These are phyloP conservation scores for Oophaga pumilio DNA, from an alignment of 2,113 vertebrate species.

Conservation along the genomic window DNA sequence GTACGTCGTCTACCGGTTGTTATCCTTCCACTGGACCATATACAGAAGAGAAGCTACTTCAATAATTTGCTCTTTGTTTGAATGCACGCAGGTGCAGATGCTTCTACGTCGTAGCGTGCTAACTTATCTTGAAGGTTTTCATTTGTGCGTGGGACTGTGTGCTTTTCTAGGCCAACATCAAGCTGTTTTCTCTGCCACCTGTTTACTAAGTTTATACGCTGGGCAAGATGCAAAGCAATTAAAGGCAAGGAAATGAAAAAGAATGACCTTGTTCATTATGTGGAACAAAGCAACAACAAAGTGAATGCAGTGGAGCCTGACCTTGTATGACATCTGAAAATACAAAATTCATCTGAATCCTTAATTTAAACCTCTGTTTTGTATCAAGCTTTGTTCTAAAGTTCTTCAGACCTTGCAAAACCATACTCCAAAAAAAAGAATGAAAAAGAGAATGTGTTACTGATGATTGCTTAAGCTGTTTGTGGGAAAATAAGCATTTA, in stretches of 20 bases:
- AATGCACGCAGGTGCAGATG: constrained; percentile 70
- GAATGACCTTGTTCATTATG: constrained; percentile 81
- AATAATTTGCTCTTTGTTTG: constrained; percentile 43
- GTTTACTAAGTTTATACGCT: constrained; percentile 76
- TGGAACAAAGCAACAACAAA: constrained; percentile 79
- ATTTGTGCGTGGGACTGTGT: constrained; percentile 66
- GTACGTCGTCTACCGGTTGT: neutral
- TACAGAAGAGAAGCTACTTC: neutral
- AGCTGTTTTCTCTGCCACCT: constrained; percentile 72
- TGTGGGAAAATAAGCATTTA: constrained; percentile 60
- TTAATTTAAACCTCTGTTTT: constrained; percentile 68
- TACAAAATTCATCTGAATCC: constrained; percentile 73
- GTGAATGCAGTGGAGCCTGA: constrained; percentile 76
- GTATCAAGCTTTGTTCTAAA: constrained; percentile 67
- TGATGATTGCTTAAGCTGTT: constrained; percentile 72
- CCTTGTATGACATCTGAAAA: constrained; percentile 69
- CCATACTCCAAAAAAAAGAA: constrained; percentile 73
- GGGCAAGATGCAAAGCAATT: constrained; percentile 73
- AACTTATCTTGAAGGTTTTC: constrained; percentile 69
- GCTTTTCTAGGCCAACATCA: constrained; percentile 70
- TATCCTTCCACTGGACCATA: neutral
- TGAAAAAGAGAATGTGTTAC: constrained; percentile 77
- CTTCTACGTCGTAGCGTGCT: constrained; percentile 70
- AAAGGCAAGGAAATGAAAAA: constrained; percentile 80
- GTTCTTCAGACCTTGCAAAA: constrained; percentile 68